Evolutionary conservation across 2,797 vertebrate species (phyloP).

Genomic region (Discoglossus pictus): DNA sequence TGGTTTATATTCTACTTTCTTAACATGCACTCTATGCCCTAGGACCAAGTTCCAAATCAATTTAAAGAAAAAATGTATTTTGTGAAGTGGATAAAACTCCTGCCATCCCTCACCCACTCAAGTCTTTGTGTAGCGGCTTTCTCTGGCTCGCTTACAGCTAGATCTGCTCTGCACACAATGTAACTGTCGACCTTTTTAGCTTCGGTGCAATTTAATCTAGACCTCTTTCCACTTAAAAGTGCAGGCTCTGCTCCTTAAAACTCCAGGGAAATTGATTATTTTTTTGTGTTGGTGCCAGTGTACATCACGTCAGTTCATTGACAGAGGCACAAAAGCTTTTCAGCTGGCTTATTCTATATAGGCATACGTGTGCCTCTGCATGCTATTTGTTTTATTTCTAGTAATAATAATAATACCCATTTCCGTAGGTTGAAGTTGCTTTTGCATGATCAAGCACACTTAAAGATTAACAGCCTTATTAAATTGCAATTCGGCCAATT

Average conservation of each 20-base stretch:
- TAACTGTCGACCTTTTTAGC: conserved; percentile 15
- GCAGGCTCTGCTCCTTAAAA: conserved; percentile 11
- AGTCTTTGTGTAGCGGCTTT: conserved; percentile 18
- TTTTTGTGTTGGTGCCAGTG: conserved; percentile 33
- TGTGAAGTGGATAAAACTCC: conserved; percentile 1
- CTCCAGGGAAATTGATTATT: conserved; percentile 33
- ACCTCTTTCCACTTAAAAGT: conserved; percentile 25
- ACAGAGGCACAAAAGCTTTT: not conserved
- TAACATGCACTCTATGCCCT: too few relatives aligned
- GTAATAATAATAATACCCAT: too few relatives aligned
- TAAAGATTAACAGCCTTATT: too few relatives aligned
- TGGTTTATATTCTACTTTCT: too few relatives aligned
- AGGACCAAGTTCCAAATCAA: too few relatives aligned
- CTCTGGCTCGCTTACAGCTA: conserved; percentile 2
- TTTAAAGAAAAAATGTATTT: not conserved
- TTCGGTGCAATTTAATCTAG: conserved; percentile 21
- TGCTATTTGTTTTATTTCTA: too few relatives aligned
- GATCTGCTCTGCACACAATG: conserved; percentile 8
- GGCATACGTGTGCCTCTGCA: too few relatives aligned
- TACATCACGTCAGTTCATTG: conserved; percentile 23
- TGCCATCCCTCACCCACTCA: conserved; percentile 17
- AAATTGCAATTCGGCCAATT: too few relatives aligned
- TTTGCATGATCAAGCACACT: too few relatives aligned
- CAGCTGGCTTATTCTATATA: not conserved
- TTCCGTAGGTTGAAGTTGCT: too few relatives aligned